Conservation (phyloP, 1,140 invertebrate genomes). For the Psilanteris sp. region DNA sequence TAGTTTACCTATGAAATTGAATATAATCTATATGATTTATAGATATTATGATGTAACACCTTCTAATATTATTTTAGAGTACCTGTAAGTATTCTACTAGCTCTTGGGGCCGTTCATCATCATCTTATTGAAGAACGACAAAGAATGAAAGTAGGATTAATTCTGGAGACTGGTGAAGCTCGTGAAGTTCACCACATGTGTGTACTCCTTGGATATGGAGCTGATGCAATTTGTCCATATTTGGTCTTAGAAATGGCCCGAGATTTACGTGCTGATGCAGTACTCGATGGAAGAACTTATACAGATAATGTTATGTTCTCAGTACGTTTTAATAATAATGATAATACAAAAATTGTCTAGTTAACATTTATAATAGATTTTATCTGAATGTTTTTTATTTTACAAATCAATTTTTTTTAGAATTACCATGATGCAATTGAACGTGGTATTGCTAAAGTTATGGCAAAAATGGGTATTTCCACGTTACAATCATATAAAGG, state of each 20-base stretch:
- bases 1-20: no score
- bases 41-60: no score
- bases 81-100: conserved; percentile 91
- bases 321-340: conserved; percentile 79
- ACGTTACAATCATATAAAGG: conserved; percentile 99
- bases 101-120: conserved; percentile 96
- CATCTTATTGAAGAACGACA: conserved; percentile 96
- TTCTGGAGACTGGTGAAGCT: conserved; percentile 96
- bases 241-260: conserved; percentile 95
- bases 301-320: conserved; percentile 92
- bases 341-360: no score
- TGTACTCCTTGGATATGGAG: conserved; percentile 96
- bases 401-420: conserved; percentile 65
- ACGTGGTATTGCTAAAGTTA: conserved; percentile 92
- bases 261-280: conserved; percentile 88
- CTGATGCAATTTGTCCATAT: conserved; percentile 98
- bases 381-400: conserved; percentile 3
- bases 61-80: conserved; percentile 77
- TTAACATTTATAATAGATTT: no score
- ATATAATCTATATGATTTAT: no score
- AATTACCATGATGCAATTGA: conserved; percentile 88
- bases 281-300: conserved; percentile 83
- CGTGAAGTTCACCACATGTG: conserved; percentile 98
- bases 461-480: conserved; percentile 99
- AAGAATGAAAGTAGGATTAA: conserved; percentile 96